These are phyloP conservation scores for Aphidius colemani DNA, from an alignment of 2,888 invertebrate genomes.

Conservation along the genomic window DNA sequence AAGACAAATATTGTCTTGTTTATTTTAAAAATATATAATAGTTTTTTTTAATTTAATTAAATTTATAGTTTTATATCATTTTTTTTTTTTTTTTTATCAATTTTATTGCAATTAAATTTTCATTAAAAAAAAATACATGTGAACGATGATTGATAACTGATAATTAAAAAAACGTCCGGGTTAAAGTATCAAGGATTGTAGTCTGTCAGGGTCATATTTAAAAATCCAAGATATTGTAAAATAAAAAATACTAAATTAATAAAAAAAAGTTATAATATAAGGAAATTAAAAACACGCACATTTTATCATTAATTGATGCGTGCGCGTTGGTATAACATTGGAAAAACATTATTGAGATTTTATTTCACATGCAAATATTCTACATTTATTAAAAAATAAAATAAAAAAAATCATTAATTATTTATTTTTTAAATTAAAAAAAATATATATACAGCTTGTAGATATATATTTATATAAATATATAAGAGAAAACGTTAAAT, in stretches of 20 bases:
- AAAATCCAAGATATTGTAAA: too few species aligned
- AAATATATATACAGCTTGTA: neutral
- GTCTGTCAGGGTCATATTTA: conserved; percentile 2
- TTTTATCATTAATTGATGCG: conserved; percentile 17
- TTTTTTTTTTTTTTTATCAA: neutral
- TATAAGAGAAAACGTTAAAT: neutral
- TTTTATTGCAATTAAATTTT: neutral
- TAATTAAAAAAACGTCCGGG: conserved; percentile 15
- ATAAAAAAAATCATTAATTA: too few species aligned
- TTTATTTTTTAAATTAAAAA: too few species aligned
- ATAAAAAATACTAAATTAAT: too few species aligned
- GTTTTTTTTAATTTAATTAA: too few species aligned
- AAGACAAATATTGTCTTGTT: too few species aligned
- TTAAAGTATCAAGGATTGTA: conserved; percentile 22
- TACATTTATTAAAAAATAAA: conserved; percentile 8
- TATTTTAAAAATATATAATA: too few species aligned
- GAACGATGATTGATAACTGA: neutral
- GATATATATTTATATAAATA: conserved; percentile 12
- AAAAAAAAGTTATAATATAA: conserved; percentile 2
- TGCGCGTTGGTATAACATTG: conserved; percentile 10
- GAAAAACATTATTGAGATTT: conserved; percentile 21
- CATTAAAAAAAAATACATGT: neutral
- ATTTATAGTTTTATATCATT: too few species aligned
- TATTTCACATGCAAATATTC: conserved; percentile 13
- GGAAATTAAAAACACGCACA: conserved; percentile 26